These are phyloP conservation scores for Pygoscelis adeliae DNA, from an alignment of 2,113 vertebrate species.

Conservation along the genomic window DNA sequence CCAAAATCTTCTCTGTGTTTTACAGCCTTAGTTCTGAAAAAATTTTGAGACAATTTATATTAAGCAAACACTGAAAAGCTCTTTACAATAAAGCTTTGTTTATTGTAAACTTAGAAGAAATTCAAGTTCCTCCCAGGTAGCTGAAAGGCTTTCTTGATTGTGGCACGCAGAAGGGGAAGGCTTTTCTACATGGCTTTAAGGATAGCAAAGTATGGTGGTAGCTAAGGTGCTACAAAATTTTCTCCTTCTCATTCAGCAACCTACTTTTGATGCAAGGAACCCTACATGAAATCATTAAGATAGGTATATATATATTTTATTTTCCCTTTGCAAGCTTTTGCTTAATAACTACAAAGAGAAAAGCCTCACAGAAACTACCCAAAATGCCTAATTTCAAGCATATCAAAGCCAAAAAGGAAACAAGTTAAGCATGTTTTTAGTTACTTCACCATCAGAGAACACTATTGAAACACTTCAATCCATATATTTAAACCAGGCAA, in stretches of 20 bases:
- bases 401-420: background rate
- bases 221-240: background rate
- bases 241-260: background rate
- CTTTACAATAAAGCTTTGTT: background rate
- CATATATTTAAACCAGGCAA: background rate
- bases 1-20: background rate
- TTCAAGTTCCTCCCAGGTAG: background rate
- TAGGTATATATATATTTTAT: background rate
- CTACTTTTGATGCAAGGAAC: background rate
- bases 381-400: background rate
- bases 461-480: background rate
- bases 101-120: background rate
- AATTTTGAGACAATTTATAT: background rate
- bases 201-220: background rate
- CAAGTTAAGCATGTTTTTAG: background rate
- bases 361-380: background rate
- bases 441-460: background rate
- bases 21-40: background rate
- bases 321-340: background rate
- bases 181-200: background rate
- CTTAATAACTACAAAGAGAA: background rate
- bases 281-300: background rate
- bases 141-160: background rate
- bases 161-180: rapidly evolving
- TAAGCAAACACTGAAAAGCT: background rate